A percentile compares a stretch with the other conserved stretches of the same genome.
These are phyloP conservation scores for Medauroidea extradentata DNA, from an alignment of 1,140 invertebrate genomes.

Conservation along the genomic window DNA sequence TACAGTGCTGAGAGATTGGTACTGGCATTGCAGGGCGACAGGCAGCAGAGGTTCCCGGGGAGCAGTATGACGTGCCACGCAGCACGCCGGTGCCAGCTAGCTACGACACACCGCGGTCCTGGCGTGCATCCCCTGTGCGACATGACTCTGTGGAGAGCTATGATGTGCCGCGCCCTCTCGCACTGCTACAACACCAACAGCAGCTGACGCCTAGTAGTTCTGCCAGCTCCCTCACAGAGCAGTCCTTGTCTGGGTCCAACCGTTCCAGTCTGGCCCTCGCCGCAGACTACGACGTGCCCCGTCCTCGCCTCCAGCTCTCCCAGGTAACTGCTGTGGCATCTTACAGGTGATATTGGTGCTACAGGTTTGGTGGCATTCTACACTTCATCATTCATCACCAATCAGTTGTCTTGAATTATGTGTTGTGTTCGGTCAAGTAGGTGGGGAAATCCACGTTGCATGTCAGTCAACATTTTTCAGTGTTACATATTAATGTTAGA, in stretches of 20 bases:
- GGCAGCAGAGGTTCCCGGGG: neutral
- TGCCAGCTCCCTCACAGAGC: conserved; percentile 45
- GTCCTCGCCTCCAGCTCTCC: conserved; percentile 36
- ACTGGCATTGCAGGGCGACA: too few species aligned
- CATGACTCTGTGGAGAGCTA: conserved; percentile 38
- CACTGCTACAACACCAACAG: conserved; percentile 36
- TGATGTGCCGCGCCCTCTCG: conserved; percentile 46
- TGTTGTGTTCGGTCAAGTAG: too few species aligned
- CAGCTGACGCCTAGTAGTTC: conserved; percentile 59
- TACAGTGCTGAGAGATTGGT: too few species aligned
- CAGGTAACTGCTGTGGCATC: too few species aligned
- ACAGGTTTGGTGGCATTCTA: too few species aligned
- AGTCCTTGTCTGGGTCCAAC: conserved; percentile 45
- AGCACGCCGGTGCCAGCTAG: conserved; percentile 42
- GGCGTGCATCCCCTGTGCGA: conserved; percentile 1
- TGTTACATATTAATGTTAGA: neutral
- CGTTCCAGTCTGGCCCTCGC: conserved; percentile 44
- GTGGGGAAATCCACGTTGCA: too few species aligned
- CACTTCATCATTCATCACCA: too few species aligned
- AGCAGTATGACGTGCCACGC: conserved; percentile 58
- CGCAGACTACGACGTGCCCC: conserved; percentile 63
- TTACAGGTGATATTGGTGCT: too few species aligned
- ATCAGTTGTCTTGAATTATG: too few species aligned
- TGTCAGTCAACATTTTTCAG: too few species aligned
- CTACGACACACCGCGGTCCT: conserved; percentile 23